Percentiles rank a stretch among this genome's conserved stretches.
Evolutionary conservation across 2,797 vertebrate species (phyloP).

Genomic region (Enteromius thamalakanensis): DNA sequence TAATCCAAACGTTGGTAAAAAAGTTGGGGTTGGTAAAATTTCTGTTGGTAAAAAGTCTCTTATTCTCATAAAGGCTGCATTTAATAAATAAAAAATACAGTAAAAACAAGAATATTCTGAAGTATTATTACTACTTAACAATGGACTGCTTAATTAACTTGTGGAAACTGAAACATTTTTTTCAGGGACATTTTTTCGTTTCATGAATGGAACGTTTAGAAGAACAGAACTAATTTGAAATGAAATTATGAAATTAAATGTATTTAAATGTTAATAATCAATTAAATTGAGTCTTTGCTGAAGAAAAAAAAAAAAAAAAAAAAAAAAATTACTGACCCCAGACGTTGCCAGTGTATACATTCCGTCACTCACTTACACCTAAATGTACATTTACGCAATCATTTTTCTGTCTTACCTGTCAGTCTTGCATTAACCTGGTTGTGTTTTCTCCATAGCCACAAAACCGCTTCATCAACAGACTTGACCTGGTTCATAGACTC

Average conservation of each 20-base stretch:
- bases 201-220: neutral
- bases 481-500: slow-evolving; percentile 77
- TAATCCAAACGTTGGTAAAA: neutral
- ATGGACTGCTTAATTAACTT: neutral
- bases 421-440: slow-evolving; percentile 89
- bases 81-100: neutral
- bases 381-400: neutral
- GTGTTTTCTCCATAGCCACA: slow-evolving; percentile 95
- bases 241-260: too few species aligned
- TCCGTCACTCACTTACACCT: neutral
- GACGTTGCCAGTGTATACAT: neutral
- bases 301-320: neutral
- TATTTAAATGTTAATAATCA: neutral
- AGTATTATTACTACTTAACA: neutral
- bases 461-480: slow-evolving; percentile 77
- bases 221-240: neutral
- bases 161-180: neutral
- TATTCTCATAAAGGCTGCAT: neutral
- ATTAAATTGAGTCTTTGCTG: neutral
- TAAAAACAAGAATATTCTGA: neutral
- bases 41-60: neutral
- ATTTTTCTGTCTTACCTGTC: slow-evolving; percentile 75
- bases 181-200: neutral
- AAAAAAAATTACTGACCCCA: neutral
- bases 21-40: neutral